These are phyloP conservation scores for Polymixis lichenea DNA, from an alignment of 2,888 invertebrate genomes.

Conservation along the genomic window DNA sequence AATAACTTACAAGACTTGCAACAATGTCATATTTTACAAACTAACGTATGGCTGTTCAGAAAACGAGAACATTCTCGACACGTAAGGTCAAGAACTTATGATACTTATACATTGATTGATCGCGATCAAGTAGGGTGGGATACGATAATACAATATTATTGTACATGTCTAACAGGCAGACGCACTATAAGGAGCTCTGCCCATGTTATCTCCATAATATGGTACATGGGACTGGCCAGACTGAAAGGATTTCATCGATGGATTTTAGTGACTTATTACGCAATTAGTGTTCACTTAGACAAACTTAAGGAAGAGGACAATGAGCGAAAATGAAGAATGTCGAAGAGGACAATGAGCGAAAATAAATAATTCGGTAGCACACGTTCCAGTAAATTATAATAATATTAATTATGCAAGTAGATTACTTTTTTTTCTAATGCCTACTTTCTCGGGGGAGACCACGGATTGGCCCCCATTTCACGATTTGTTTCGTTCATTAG, in stretches of 20 bases:
- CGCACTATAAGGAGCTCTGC: background rate
- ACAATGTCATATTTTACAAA: background rate
- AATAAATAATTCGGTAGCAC: too few relatives aligned
- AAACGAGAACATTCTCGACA: constrained; percentile 5
- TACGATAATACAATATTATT: background rate
- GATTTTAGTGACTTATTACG: too few relatives aligned
- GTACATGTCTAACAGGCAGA: background rate
- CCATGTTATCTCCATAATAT: background rate
- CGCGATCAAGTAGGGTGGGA: background rate
- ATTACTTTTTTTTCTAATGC: too few relatives aligned
- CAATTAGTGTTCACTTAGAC: too few relatives aligned
- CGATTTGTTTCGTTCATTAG: too few relatives aligned
- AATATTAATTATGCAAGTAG: too few relatives aligned
- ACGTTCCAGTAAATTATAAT: too few relatives aligned
- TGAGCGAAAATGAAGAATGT: too few relatives aligned
- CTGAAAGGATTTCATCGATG: background rate
- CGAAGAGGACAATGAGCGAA: too few relatives aligned
- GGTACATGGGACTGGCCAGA: background rate
- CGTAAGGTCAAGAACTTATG: background rate
- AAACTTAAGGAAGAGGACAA: too few relatives aligned
- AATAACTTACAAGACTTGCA: background rate
- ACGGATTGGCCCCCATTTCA: too few relatives aligned
- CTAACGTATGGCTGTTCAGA: background rate
- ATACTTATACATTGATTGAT: background rate
- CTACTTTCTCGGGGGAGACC: too few relatives aligned